A percentile compares a stretch with the other conserved stretches of the same genome.
These are phyloP conservation scores for Oscarella lobularis DNA, from an alignment of 37 sponge, comb jelly and placozoan genomes.

Conservation along the genomic window DNA sequence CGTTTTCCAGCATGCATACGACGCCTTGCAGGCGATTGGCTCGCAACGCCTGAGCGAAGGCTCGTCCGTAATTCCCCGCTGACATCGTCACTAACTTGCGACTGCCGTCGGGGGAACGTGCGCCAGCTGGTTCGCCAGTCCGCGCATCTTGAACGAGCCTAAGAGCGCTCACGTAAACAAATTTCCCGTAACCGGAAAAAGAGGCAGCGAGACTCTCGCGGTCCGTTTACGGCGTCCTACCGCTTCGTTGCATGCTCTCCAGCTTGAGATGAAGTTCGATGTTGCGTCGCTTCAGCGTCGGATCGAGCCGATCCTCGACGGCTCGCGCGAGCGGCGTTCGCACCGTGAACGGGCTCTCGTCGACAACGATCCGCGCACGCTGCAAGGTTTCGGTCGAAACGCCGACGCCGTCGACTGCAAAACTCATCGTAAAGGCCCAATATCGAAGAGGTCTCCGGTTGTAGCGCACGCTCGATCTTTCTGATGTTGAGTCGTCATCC, in stretches of 20 bases:
- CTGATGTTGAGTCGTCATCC: no score
- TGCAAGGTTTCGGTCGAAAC: no score
- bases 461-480: no score
- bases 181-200: background rate
- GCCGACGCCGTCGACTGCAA: no score
- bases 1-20: conserved; percentile 33
- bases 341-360: background rate
- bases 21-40: conserved; percentile 9
- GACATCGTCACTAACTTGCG: conserved; percentile 42
- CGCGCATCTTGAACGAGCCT: conserved; percentile 11
- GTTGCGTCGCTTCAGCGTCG: background rate
- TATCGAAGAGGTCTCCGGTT: no score
- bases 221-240: background rate
- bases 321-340: background rate
- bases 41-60: conserved; percentile 26
- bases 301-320: background rate
- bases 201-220: no score
- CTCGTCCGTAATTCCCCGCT: conserved; percentile 45
- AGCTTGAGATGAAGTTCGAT: background rate
- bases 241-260: background rate
- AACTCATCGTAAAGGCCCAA: no score
- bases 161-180: background rate
- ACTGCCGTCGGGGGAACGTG: conserved; percentile 15
- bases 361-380: background rate
- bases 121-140: conserved; percentile 11